Base-by-base conservation (phyloP, 2,888 invertebrate species). In the Tricholauxania praeusta region DNA sequence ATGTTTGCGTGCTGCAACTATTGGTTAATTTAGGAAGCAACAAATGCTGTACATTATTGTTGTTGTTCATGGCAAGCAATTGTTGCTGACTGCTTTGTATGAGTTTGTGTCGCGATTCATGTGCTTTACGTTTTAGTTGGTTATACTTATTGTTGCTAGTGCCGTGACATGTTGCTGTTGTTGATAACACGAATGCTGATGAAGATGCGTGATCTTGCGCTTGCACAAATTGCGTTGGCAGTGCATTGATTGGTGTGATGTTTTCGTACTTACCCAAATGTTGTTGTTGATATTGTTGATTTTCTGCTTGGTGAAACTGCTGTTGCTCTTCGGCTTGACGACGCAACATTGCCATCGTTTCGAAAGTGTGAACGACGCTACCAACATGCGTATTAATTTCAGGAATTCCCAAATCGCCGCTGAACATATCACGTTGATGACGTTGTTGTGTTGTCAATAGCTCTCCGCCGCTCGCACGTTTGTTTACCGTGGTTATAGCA, bases 361-460 rank as follows among this genome's bases (percentile, higher is more conserved):
- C 87, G 72, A 87, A 88, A 3, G 84, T 87, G 74, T 88, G 87
- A 52, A 87, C 85, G 74, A 87, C 86, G 75, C 85, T 86, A 71
- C 87, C 87, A 52, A 87, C 87, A 75, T 84, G 87, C 1, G 86
- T 85, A 74, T 79, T 85, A 64, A 88, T 85, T 76, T 87, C 85
- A 52, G 87, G 87, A 73, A 87, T 86, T 68, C 87, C 87, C 69
- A 87, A 78, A 71, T 87, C 87, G 48, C 87, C 87, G 76, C 83
- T 85, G 73, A 88, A 88, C 39, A 87, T 74, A 79, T 87, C 87
- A 17, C 86, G 84, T 69, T 86, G 87, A 77, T 86, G 86, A 12
- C 85, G 81, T 74, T 85, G 85, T 51, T 83, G 81, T n/a, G 81
- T 80, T 47, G 85, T 82, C 22, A 86, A 78, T 17, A 85, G 72